Base-by-base conservation (phyloP, 2,888 invertebrate genomes). In the Mylabris sibirica region DNA sequence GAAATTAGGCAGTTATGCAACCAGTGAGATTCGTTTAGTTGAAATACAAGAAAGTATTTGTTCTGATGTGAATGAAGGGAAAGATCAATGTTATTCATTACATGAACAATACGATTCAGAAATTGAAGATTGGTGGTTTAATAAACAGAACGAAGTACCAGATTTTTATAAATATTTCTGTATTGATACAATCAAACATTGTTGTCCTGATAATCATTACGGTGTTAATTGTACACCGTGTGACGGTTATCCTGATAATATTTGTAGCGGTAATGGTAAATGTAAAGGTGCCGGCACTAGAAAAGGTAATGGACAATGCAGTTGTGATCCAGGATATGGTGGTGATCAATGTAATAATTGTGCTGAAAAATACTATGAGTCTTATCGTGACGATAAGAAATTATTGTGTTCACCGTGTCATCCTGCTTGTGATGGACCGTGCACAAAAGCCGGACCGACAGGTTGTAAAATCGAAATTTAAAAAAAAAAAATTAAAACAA, bases 31-130 rank as follows among this genome's bases (percentile, higher is more conserved):
- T 26, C 88, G 98, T 62, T 86, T 98, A 53, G 90, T 95, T 14
- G 98, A 98, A 84, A 95, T 98, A 65, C 93, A 96, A 84, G 97
- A 98, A 79, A 87, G 90, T 24, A 85, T 97, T 8, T 98, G 98
- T 83, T 88, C 89, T 17, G 95, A 95, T 70, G 87, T 92, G 0
- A 86, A 86, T 60, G 90, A 91, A 73, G 90, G 93, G 41, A 89
- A 91, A 75, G 88, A 90, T 53, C 91, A 97, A 85, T 98, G 98
- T 81, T 93, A 95, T 78, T 86, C 89, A n/a, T 86, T 96, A 77
- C 90, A 95, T 53, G 96, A 95, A 82, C 92, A 94, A 75, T 88
- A 94, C 75, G 97, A 98, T 81, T 89, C 90, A 72, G 85, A 88
- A 5, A 87, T 98, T 62, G 97, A 97, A 84, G 90, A 93, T 41